A percentile compares a stretch with the other conserved stretches of the same genome.
phyloP scores from a whole-genome alignment of 2,113 vertebrate genomes.

The Vulpes vulpes region DNA sequence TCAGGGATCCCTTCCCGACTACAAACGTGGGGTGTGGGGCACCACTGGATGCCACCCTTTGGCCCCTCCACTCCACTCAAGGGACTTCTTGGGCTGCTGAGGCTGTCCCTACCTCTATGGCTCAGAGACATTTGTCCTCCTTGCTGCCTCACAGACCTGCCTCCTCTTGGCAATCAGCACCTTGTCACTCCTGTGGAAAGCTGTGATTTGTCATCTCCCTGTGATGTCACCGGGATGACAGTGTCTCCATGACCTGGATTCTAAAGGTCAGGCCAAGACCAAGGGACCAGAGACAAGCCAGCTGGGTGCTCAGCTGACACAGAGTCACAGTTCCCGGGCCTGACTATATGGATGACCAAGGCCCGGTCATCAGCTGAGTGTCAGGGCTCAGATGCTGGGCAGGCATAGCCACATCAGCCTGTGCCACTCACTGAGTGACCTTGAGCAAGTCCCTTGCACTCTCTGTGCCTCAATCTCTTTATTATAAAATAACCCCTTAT shows the following conservation, averaged over 20 bases:
- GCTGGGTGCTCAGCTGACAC: slow-evolving; percentile 30
- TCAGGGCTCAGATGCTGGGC: neutral
- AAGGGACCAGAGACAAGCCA: neutral
- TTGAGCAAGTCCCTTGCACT: neutral
- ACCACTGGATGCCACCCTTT: rapidly evolving
- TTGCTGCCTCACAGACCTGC: neutral
- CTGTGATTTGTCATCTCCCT: neutral
- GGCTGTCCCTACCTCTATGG: no score
- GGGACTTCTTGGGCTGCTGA: neutral
- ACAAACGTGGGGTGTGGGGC: rapidly evolving
- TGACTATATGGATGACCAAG: neutral
- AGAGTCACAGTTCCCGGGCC: neutral
- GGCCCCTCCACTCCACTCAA: neutral
- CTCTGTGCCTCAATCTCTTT: neutral
- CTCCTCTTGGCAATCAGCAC: neutral
- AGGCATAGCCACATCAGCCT: neutral
- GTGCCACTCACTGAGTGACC: neutral
- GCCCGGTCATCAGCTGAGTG: neutral
- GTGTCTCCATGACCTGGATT: neutral
- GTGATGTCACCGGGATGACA: slow-evolving; percentile 50
- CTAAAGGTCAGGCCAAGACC: neutral
- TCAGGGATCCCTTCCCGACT: neutral
- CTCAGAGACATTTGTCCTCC: neutral
- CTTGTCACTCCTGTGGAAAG: neutral
- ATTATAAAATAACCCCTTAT: neutral